Base-by-base conservation (phyloP, 2,888 invertebrate genomes). In the Meandrusa payeni region DNA sequence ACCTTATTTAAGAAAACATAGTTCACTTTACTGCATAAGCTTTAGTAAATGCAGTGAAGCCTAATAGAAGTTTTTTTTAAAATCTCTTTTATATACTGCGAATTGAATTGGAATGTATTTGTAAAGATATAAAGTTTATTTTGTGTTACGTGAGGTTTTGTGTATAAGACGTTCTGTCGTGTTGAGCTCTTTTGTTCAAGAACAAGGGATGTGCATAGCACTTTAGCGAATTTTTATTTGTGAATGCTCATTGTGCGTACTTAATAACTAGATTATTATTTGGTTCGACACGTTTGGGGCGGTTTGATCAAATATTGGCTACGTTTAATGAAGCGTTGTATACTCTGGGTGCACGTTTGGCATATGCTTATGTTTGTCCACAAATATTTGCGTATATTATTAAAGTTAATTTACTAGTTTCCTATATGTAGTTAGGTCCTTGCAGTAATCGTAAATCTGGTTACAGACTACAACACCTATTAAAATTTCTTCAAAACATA, bases 251-350 rank as follows among this genome's bases (percentile, higher is more conserved):
- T 75, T 78, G 75, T 70, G 61, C 57, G 59, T 60, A 58, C 59
- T 66, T 69, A 69, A 66, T 78, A 78, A 83, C 67, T 51, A 73
- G 77, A 79, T 82, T 80, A 76, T 76, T 74, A 73, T 76, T 26
- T 67, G 65, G 47, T 54, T 52, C 53, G 42, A 50, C 49, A 50
- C 48, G 55, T 54, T 56, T 59, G 63, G 72, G 76, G 61, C 46
- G 54, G 57, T 59, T 68, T 72, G 76, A 59, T 71, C 73, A 79
- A 81, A 81, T 77, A 81, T 82, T 79, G 64, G 61, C 51, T 43
- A 50, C 60, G 70, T 59, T 64, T 65, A 77, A 80, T 76, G 71
- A 59, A 57, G 53, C 61, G 71, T 57, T 49, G 65, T 59, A 57
- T 73, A 64, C 60, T 56, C 32, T 46, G 39, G 47, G 36, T 31